These are phyloP conservation scores for Nomada ruficornis DNA, from an alignment of 2,888 invertebrate species.

Conservation along the genomic window DNA sequence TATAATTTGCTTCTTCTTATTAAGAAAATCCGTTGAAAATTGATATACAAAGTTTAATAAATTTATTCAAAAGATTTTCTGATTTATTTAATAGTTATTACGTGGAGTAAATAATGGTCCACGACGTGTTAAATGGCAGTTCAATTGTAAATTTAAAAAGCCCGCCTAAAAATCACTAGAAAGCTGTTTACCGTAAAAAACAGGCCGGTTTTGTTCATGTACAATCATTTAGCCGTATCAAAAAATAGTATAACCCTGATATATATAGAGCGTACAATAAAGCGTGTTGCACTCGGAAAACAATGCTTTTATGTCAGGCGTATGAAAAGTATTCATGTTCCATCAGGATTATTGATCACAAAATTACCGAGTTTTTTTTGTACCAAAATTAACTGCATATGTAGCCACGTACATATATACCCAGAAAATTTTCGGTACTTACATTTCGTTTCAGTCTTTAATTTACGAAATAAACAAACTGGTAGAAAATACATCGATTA, in stretches of 20 bases:
- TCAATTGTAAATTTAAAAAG: constrained; percentile 46
- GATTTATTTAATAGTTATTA: constrained; percentile 28
- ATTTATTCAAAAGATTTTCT: constrained; percentile 41
- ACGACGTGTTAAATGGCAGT: constrained; percentile 46
- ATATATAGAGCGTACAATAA: constrained; percentile 34
- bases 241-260: constrained; percentile 49
- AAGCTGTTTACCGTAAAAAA: constrained; percentile 50
- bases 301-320: constrained; percentile 1
- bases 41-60: constrained; percentile 41
- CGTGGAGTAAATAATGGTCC: constrained; percentile 40
- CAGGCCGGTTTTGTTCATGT: constrained; percentile 40
- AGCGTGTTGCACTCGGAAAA: constrained; percentile 16
- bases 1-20: constrained; percentile 31
- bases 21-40: constrained; percentile 48
- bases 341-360: not conserved
- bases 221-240: constrained; percentile 50
- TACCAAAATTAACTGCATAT: not conserved
- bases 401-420: not conserved
- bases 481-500: not conserved
- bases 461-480: not conserved
- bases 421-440: not conserved
- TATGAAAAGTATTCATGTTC: not conserved
- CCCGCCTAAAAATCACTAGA: constrained; percentile 51
- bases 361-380: not conserved
- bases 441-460: not conserved